Base-by-base conservation (phyloP, 2,797 vertebrate genomes). In the Chromobotia macracanthus region DNA sequence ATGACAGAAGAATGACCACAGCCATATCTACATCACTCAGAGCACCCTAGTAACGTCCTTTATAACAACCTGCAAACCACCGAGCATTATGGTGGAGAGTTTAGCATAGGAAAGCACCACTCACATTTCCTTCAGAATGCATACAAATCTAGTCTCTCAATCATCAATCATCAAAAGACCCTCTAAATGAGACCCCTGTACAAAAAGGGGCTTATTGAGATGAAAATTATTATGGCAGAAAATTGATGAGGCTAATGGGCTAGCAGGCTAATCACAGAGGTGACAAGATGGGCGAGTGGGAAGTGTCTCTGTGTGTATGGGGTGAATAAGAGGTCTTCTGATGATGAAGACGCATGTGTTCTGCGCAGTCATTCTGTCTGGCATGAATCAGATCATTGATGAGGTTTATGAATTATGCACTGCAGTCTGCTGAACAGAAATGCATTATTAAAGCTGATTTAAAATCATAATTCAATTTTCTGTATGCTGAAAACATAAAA, bases 331-430 rank as follows among this genome's bases (percentile, higher is more conserved):
- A 19, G 13, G 56, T 64, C 55, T 48, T 46, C 13, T 53, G 50
- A 64, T 44, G 66, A 64, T 48, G 48, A 55, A 55, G 44, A 66
- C 51, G 61, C 31, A 28, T 6, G 46, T 31, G 35, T 61, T 60
- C 51, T 68, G 69, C 44, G 61, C 23, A 51, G 75, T 31, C 48
- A 46, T 64, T 74, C 55, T 77, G 56, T 74, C 63, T 74, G 80
- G 55, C 71, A 77, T 73, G 23, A 53, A 70, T 46, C 23, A 61
- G 58, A 58, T 75, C 69, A 75, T 69, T 70, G 72, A 75, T 66
- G 51, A 77, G 31, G 16, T 50, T 72, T 66, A 81, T 81, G 53
- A 77, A 82, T 82, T 56, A 81, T 81, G 1, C 61, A 76, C 41
- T 50, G 18, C 80, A 38, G 48, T 61, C 50, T 63, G 35, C 25